Evolutionary conservation across 2,888 invertebrate genomes (phyloP).

Genomic region (Steinernema carpocapsae): DNA sequence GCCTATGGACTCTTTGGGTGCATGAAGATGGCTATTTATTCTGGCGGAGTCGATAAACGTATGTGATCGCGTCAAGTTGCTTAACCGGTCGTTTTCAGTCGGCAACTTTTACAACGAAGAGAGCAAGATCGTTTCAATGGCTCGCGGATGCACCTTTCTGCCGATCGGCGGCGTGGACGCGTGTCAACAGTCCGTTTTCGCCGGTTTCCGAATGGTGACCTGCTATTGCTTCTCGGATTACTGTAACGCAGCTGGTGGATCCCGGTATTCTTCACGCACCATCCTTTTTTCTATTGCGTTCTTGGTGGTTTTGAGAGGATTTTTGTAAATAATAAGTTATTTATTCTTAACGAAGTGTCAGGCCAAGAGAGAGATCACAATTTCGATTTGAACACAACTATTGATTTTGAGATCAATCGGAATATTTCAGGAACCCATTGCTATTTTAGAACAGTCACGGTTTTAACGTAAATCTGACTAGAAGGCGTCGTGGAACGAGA

Average conservation of each 20-base stretch:
- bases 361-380: slow-evolving; percentile 23
- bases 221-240: slow-evolving; percentile 65
- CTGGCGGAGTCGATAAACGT: slow-evolving; percentile 50
- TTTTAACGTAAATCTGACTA: not conserved
- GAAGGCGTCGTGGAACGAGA: not conserved
- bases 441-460: slow-evolving; percentile 22
- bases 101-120: slow-evolving; percentile 65
- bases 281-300: not conserved
- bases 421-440: slow-evolving; percentile 2
- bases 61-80: slow-evolving; percentile 27
- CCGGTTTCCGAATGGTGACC: slow-evolving; percentile 60
- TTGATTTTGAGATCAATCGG: slow-evolving; percentile 5
- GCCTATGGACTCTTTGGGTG: slow-evolving; percentile 53
- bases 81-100: slow-evolving; percentile 52
- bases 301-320: not conserved
- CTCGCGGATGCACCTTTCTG: slow-evolving; percentile 62
- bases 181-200: slow-evolving; percentile 60
- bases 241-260: slow-evolving; percentile 50
- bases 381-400: not conserved
- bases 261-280: not conserved
- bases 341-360: slow-evolving; percentile 25
- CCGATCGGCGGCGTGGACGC: slow-evolving; percentile 65
- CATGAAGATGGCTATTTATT: slow-evolving; percentile 46
- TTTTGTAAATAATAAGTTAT: slow-evolving; percentile 12
- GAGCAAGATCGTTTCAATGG: slow-evolving; percentile 58